Conservation (phyloP, 2,113 vertebrate species). For the Haliaeetus leucogaster region DNA sequence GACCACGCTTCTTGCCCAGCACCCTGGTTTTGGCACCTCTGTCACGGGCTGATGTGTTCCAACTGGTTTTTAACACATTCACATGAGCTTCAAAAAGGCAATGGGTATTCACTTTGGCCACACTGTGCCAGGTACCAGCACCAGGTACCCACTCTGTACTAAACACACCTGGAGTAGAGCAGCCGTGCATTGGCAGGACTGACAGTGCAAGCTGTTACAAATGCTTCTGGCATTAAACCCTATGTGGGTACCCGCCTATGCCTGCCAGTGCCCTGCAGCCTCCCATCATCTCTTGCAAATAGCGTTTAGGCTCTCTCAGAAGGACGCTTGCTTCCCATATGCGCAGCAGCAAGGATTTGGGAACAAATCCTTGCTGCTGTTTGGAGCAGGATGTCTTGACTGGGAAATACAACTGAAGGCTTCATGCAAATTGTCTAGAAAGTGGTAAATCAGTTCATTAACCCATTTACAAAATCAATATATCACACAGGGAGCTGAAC, state of each 20-base stretch:
- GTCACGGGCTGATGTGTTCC: neutral
- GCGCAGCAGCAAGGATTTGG: neutral
- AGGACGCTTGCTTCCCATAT: neutral
- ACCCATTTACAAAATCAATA: neutral
- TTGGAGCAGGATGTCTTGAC: neutral
- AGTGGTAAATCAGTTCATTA: slow-evolving; percentile 11
- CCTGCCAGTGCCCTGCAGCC: slow-evolving; percentile 53
- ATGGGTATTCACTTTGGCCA: neutral
- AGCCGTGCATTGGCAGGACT: slow-evolving; percentile 1
- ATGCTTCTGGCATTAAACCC: slow-evolving; percentile 28
- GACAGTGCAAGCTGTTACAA: slow-evolving; percentile 44
- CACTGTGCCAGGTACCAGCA: neutral
- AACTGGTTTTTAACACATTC: neutral
- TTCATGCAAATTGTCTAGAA: neutral
- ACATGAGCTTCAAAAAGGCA: neutral
- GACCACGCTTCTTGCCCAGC: neutral
- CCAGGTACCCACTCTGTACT: neutral
- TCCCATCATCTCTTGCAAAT: slow-evolving; percentile 21
- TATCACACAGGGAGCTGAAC: neutral
- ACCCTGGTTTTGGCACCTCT: neutral
- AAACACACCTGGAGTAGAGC: slow-evolving; percentile 14
- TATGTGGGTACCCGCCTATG: neutral
- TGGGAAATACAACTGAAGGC: neutral
- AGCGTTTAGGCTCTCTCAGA: slow-evolving; percentile 8
- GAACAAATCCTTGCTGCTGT: neutral